Conservation (phyloP, 2,888 invertebrate genomes). For the Eurois occulta region DNA sequence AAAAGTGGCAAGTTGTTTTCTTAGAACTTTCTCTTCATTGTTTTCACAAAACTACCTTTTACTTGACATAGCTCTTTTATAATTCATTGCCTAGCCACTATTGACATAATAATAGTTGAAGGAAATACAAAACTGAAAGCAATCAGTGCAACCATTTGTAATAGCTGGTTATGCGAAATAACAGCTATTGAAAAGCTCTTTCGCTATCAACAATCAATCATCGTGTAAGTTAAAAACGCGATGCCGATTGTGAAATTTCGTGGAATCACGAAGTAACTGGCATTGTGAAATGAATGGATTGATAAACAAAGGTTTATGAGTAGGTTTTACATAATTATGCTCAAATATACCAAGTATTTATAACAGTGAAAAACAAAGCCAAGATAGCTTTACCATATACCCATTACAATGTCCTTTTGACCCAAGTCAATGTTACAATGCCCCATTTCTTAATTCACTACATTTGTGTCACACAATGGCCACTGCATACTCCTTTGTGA, state of each 20-base stretch:
- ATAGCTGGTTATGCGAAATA: conserved; percentile 27
- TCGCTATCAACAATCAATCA: conserved; percentile 35
- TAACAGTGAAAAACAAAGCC: background rate
- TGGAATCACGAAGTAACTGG: conserved; percentile 9
- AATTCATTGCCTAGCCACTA: background rate
- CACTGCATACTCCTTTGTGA: conserved; percentile 49
- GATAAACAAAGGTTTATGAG: background rate
- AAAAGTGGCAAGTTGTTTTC: conserved; percentile 20
- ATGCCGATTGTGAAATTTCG: conserved; percentile 21
- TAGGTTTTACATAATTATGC: background rate
- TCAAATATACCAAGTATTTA: background rate
- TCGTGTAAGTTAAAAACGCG: conserved; percentile 25
- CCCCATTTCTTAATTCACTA: conserved; percentile 52
- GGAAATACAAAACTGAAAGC: background rate
- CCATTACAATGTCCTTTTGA: background rate
- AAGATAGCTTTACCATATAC: no score
- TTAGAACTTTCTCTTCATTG: background rate
- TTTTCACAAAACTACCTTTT: background rate
- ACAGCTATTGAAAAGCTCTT: conserved; percentile 33
- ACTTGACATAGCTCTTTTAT: background rate
- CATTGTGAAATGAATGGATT: conserved; percentile 7
- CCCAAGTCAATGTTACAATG: conserved; percentile 31
- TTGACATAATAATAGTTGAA: background rate
- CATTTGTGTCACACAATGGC: conserved; percentile 47
- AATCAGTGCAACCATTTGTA: conserved; percentile 17